Evolutionary conservation across 2,113 vertebrate species (phyloP), one percentile per base, ranked within the genome.

Genomic region (Alouatta palliata): DNA sequence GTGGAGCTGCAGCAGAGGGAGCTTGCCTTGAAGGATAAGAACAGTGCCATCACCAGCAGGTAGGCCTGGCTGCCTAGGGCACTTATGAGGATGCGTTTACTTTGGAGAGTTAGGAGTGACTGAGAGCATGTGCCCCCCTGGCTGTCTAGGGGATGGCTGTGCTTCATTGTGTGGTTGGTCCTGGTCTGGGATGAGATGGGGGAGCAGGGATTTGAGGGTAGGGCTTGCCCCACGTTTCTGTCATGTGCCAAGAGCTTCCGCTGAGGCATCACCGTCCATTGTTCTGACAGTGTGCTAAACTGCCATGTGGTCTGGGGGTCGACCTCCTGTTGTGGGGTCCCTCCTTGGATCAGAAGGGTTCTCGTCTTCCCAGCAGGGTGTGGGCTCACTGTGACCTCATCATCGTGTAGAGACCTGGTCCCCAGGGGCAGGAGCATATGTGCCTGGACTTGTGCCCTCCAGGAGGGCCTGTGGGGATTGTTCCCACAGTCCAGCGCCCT

Each of bases 1-100:
- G 99, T 99, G 98, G 99, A 99, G 97, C 99, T 99, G 97, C 99
- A 99, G 97, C 99, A 99, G 98, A 98, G 99, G 77, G 99, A 99
- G 95, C 98, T 99, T 70, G 83, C 96, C 58, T 98, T 99, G 97
- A 99, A 99, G 96, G 99, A 99, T 94, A 99, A 99, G 98, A 99
- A 99, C 97, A 99, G 98, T 54, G 95, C 98, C 80, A 97, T 99
- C 94, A 98, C 97, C 17, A 99, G 98, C 99, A 99, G 99, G 99
- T 99, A 99, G 96, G 96, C 61, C 64, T 3, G 71, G 37, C 1
- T 37, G 21, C 17, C 11, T 2, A 7, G 1, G 2, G 71, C 0
- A 1, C 0, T 0, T 3, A 2, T 2, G 20, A 1, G 32, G 13
- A 3, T 6, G 0, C 0, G 2, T 19, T 10, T 35, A 35, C 19